These are phyloP conservation scores for Tineola bisselliella DNA, from an alignment of 2,888 invertebrate genomes.

Conservation along the genomic window DNA sequence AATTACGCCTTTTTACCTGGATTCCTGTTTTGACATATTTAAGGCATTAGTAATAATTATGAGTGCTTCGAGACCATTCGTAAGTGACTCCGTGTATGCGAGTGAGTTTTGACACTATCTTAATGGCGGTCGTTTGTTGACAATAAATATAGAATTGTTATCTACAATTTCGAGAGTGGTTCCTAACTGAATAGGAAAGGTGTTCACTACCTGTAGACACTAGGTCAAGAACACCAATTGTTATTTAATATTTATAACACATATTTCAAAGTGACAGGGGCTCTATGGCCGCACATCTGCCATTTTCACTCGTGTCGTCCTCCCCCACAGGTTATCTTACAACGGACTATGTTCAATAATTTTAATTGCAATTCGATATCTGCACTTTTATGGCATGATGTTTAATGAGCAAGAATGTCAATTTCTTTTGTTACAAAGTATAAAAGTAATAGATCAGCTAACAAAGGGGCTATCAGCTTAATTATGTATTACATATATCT, in stretches of 20 bases:
- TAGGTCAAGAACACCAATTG: not conserved
- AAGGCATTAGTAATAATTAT: conserved; percentile 69
- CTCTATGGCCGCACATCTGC: conserved; percentile 44
- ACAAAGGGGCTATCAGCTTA: not conserved
- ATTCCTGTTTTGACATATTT: conserved; percentile 69
- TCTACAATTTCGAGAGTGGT: conserved; percentile 23
- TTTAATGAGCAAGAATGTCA: conserved; percentile 1
- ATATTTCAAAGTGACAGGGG: not conserved
- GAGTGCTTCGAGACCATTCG: conserved; percentile 52
- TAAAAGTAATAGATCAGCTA: conserved; percentile 2
- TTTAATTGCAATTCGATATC: conserved; percentile 65
- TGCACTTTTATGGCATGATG: conserved; percentile 29
- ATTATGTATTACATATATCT: not conserved
- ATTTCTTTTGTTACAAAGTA: conserved; percentile 4
- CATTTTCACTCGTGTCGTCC: conserved; percentile 36
- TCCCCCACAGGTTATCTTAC: conserved; percentile 45
- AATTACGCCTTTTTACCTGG: conserved; percentile 69
- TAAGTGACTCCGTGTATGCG: conserved; percentile 50
- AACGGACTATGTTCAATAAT: conserved; percentile 50
- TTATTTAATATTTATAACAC: not conserved
- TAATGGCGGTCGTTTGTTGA: conserved; percentile 64
- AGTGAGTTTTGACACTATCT: conserved; percentile 66
- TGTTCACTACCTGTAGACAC: not conserved
- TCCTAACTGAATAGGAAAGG: conserved; percentile 32
- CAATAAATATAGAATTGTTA: conserved; percentile 66